Conservation (phyloP, 2,797 vertebrate species). For the Heteromormyrus szaboi region DNA sequence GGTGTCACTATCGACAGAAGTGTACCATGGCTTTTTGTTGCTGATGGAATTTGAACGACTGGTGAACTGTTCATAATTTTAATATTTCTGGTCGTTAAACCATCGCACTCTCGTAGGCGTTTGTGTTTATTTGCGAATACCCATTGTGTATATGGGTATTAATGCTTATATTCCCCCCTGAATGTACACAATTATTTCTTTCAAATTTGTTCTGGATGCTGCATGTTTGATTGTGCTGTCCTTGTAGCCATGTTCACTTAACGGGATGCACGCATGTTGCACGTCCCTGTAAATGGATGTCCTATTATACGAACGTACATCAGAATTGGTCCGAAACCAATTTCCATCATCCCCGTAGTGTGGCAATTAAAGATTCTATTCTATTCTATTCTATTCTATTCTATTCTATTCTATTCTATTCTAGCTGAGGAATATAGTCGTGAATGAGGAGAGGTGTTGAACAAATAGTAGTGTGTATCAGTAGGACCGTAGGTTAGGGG, state of each 20-base stretch:
- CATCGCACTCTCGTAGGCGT: not conserved
- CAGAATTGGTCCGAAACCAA: not conserved
- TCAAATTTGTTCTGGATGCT: not conserved
- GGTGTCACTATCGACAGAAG: not conserved
- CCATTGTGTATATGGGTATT: not conserved
- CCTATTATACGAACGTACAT: not conserved
- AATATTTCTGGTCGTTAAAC: not conserved
- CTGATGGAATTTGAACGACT: not conserved
- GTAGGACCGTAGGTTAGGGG: not conserved
- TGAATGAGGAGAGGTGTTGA: not conserved
- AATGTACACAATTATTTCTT: not conserved
- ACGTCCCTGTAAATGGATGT: not conserved
- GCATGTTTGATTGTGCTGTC: not conserved
- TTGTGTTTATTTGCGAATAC: not conserved
- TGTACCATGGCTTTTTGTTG: not conserved
- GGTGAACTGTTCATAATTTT: not conserved
- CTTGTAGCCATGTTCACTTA: not conserved
- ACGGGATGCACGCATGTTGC: not conserved
- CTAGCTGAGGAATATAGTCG: not conserved
- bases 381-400: not conserved
- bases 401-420: not conserved
- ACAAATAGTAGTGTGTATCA: not conserved
- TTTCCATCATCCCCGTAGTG: not conserved
- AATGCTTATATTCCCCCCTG: not conserved
- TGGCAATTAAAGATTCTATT: not conserved